Conservation (phyloP, 2,888 invertebrate species). For the Stenurella melanura region DNA sequence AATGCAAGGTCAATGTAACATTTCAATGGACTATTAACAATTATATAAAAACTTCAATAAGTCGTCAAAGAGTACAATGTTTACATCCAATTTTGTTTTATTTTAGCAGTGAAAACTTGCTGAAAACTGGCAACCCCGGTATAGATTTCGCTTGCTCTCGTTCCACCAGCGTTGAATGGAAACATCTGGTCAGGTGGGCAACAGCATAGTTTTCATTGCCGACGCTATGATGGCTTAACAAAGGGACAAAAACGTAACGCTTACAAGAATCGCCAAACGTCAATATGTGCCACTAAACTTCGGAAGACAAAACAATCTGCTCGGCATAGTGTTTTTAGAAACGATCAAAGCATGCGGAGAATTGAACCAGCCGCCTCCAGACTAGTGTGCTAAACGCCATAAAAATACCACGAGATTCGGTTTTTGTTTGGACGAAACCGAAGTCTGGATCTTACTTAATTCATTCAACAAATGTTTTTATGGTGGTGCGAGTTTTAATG, state of each 20-base stretch:
- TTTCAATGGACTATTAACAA: too few relatives aligned
- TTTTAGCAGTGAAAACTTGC: too few relatives aligned
- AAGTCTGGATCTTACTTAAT: conserved; percentile 20
- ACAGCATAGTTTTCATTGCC: conserved; percentile 30
- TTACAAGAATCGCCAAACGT: conserved; percentile 60
- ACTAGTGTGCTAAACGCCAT: conserved; percentile 70
- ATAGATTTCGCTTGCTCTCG: not conserved
- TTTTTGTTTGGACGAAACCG: conserved; percentile 25
- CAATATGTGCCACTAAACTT: conserved; percentile 62
- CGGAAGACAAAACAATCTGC: conserved; percentile 61
- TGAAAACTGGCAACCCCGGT: conserved; percentile 14
- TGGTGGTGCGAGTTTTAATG: conserved; percentile 1
- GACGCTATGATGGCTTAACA: conserved; percentile 52
- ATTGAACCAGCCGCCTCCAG: conserved; percentile 69
- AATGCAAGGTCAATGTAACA: too few relatives aligned
- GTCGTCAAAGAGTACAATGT: too few relatives aligned
- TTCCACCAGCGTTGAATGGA: conserved; percentile 11
- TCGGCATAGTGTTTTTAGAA: conserved; percentile 50
- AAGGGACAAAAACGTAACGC: conserved; percentile 50
- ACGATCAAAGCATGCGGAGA: conserved; percentile 61
- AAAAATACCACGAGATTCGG: conserved; percentile 66
- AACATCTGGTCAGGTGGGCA: conserved; percentile 39
- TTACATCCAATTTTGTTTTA: too few relatives aligned
- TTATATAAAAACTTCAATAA: too few relatives aligned
- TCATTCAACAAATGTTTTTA: conserved; percentile 18